Evolutionary conservation across 2,797 vertebrate genomes (phyloP).

Genomic region (Falco cherrug): DNA sequence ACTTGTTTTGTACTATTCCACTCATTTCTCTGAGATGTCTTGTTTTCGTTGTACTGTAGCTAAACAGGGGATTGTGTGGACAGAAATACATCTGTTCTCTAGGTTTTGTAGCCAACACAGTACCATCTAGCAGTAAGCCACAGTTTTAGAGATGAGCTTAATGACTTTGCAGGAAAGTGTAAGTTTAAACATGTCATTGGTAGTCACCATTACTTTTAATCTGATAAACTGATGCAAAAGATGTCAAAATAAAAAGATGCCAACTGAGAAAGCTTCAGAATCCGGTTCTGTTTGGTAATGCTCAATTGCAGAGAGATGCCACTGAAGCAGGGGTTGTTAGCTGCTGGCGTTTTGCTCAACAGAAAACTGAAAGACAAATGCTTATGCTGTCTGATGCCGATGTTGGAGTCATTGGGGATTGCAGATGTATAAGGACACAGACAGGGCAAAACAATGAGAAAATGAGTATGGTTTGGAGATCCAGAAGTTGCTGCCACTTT

Average conservation of each 20-base stretch:
- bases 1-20: neutral
- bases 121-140: neutral
- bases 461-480: constrained; percentile 14
- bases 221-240: neutral
- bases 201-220: neutral
- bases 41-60: neutral
- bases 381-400: neutral
- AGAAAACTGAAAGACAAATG: neutral
- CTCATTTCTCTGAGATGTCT: neutral
- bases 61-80: neutral
- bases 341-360: neutral
- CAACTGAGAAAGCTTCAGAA: neutral
- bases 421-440: neutral
- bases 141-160: neutral
- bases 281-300: neutral
- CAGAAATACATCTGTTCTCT: neutral
- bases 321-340: neutral
- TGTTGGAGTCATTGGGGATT: neutral
- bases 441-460: neutral
- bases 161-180: neutral
- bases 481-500: neutral
- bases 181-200: fast-evolving
- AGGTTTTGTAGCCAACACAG: neutral
- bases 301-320: neutral
- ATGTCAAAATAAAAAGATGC: neutral